Conservation (phyloP, 2,113 vertebrate species). For the Rhagologus leucostigma region DNA sequence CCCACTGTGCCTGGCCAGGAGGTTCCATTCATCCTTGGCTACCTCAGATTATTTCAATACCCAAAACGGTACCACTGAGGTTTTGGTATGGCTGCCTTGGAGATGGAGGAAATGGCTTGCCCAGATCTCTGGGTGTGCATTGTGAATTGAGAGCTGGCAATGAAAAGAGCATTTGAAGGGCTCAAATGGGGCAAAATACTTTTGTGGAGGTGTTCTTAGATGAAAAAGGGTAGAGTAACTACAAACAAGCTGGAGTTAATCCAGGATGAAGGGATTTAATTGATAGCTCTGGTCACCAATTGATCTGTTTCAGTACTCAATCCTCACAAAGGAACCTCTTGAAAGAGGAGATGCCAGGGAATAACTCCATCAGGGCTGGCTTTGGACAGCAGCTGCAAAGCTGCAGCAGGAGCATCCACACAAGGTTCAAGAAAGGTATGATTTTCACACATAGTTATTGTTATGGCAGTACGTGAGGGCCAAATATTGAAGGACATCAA, state of each 20-base stretch:
- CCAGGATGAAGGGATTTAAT: not conserved
- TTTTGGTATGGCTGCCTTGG: not conserved
- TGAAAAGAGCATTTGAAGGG: not conserved
- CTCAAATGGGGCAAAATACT: not conserved
- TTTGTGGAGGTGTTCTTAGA: not conserved
- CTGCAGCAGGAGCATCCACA: not conserved
- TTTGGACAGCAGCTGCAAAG: not conserved
- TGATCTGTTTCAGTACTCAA: not conserved
- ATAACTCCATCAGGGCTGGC: not conserved
- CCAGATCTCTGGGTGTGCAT: no score
- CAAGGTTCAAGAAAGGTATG: not conserved
- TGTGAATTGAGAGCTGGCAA: not conserved
- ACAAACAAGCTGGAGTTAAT: not conserved
- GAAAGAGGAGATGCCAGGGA: not conserved
- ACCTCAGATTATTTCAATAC: not conserved
- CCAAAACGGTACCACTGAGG: not conserved
- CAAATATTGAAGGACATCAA: not conserved
- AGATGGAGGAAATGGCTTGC: not conserved
- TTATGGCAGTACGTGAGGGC: not conserved
- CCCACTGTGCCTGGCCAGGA: not conserved
- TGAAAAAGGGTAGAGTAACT: not conserved
- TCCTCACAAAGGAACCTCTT: not conserved
- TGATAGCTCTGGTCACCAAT: not conserved
- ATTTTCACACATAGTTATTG: not conserved
- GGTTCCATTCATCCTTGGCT: not conserved